These are phyloP conservation scores for Parotia lawesii DNA, from an alignment of 2,113 vertebrate species.

Conservation along the genomic window DNA sequence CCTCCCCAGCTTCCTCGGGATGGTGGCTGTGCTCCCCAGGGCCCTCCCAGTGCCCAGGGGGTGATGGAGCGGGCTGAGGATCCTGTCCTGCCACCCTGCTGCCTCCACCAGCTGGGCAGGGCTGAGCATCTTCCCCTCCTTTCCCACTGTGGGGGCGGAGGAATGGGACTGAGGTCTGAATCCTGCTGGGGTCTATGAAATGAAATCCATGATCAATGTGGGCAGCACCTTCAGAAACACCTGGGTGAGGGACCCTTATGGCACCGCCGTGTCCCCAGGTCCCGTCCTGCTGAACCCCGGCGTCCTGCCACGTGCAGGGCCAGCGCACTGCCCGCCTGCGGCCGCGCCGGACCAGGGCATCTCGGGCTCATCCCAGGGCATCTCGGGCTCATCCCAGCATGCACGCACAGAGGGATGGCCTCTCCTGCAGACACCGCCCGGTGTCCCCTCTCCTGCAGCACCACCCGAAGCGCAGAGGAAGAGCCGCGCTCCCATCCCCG, in stretches of 20 bases:
- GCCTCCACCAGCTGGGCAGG: not conserved
- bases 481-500: not conserved
- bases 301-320: rapidly evolving
- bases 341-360: rapidly evolving
- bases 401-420: not conserved
- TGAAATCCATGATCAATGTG: not conserved
- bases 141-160: rapidly evolving
- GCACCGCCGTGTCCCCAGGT: rapidly evolving
- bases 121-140: not conserved
- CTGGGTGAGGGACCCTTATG: not conserved
- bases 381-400: too few relatives aligned
- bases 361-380: too few relatives aligned
- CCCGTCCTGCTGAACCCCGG: not conserved
- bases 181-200: not conserved
- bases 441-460: not conserved
- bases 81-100: not conserved
- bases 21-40: rapidly evolving
- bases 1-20: not conserved
- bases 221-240: not conserved
- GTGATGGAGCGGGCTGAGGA: not conserved
- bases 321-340: rapidly evolving
- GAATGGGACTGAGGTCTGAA: not conserved
- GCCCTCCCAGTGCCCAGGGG: not conserved
- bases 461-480: rapidly evolving
- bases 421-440: not conserved